Conservation (phyloP, 2,888 invertebrate species). For the Chrysomela aeneicollis region DNA sequence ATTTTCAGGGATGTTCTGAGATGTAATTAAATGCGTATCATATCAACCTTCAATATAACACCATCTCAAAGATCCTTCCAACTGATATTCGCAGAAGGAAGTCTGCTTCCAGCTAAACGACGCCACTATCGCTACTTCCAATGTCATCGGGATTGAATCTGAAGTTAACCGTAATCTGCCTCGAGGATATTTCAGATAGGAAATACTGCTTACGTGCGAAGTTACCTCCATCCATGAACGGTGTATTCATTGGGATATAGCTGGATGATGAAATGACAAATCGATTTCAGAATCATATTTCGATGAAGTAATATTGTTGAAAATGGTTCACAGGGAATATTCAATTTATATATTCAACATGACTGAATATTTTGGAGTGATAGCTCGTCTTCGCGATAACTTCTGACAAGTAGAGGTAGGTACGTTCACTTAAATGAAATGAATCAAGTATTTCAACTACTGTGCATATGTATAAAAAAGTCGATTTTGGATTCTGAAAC, state of each 20-base stretch:
- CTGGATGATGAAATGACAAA: neutral
- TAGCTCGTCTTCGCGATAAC: no score
- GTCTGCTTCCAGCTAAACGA: neutral
- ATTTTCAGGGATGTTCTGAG: neutral
- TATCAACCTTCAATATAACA: neutral
- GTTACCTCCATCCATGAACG: neutral
- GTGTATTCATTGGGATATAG: neutral
- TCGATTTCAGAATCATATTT: neutral
- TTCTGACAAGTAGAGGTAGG: no score
- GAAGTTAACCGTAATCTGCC: neutral
- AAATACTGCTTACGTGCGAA: neutral
- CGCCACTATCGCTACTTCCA: neutral
- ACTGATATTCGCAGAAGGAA: neutral
- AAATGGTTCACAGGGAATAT: neutral
- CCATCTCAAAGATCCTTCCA: neutral
- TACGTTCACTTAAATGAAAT: no score
- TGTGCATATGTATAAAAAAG: no score
- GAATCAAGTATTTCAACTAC: no score
- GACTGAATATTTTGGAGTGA: no score
- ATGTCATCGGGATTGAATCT: neutral
- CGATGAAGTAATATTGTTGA: neutral
- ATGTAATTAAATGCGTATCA: neutral
- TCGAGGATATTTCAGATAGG: constrained; percentile 1
- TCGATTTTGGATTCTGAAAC: no score
- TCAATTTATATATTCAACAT: no score